Base-by-base conservation (phyloP, 2,888 invertebrate species). In the Cryptops parisi region DNA sequence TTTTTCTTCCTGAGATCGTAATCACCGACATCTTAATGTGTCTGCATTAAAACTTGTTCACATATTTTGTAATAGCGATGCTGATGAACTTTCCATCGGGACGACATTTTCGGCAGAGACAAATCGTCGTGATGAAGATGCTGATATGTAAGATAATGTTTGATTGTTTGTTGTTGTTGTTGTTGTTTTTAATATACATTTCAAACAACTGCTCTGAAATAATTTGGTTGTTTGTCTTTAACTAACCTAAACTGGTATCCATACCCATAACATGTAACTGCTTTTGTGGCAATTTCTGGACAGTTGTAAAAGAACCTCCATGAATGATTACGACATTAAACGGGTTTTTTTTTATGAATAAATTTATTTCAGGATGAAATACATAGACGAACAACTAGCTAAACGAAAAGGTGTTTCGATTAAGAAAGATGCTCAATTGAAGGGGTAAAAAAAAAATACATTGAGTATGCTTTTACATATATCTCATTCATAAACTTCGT, bases 71-170 rank as follows among this genome's bases (percentile, higher is more conserved):
- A 82, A 25, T 84, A 84, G 65, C 78, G 82, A 69, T 55, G 79
- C 80, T 0, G 90, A 91, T 56, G 90, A 93, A 23, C 17, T 55
- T 64, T 51, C 54, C 40, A 93, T 97, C 52, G 94, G 94, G 19
- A 96, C 94, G 24, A 90, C 91, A 62, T 97, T 97, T 71, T 96
- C 96, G 15, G 93, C 91, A 0, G 96, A 97, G 73, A 97, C 96
- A 0, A 97, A 97, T 68, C 86, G 93, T 68, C 77, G 96, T 25
- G 97, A 97, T 67, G 97, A 97, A 74, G 97, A 97, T 70, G 93
- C 94, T 66, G 96, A 97, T 73, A 97, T 97, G 96, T 85, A 75
- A 65, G n/a, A 40, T 49, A 52, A n/a, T n/a, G n/a, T n/a, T n/a
- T n/a, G n/a, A n/a, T n/a, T n/a, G n/a, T n/a, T n/a, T n/a, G n/a